Base-by-base conservation (phyloP, 2,797 vertebrate genomes). In the Cyprinodon diabolis region DNA sequence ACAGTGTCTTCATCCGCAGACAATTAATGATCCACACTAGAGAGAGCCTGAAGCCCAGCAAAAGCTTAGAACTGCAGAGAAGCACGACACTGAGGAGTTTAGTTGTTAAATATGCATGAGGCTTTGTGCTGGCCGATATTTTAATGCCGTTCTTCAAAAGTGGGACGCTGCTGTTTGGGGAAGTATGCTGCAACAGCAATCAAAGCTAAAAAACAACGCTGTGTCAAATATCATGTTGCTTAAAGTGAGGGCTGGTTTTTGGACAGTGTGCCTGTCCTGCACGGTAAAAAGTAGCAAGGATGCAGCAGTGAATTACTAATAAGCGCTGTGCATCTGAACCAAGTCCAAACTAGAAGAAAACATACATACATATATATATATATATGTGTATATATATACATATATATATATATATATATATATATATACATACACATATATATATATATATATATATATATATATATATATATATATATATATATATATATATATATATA, bases 101-200 rank as follows among this genome's bases (percentile, higher is more conserved):
- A 71, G 48, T 21, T 72, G 85, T 91, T 86, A 91, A 93, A 91
- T 85, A 91, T 92, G 84, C 2, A 91, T 89, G 82, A 92, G 88
- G 45, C 71, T 69, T 69, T 55, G 78, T 62, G 81, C 79, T 62
- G 74, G 30, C 77, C 83, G 72, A 66, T 79, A 81, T 78, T 87
- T 83, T 82, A 90, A 86, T 79, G 69, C 66, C 9, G 17, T 75
- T 81, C 78, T 87, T 84, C 79, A 77, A 85, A 93, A 75, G 56
- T 21, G 48, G 73, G 72, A 77, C 56, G 79, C 78, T 6, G 68
- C 69, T 25, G 78, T 86, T 90, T 86, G 72, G 75, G 72, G 81
- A 75, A 58, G 82, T 68, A 74, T 70, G 68, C 71, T 49, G 62
- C 62, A 23, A 81, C 88, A 81, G 75, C 81, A 79, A 90, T 89